A percentile compares a stretch with the other conserved stretches of the same genome.
phyloP scores from a whole-genome alignment of 64 coral and sea anemone genomes.

The Trachythela sp. region DNA sequence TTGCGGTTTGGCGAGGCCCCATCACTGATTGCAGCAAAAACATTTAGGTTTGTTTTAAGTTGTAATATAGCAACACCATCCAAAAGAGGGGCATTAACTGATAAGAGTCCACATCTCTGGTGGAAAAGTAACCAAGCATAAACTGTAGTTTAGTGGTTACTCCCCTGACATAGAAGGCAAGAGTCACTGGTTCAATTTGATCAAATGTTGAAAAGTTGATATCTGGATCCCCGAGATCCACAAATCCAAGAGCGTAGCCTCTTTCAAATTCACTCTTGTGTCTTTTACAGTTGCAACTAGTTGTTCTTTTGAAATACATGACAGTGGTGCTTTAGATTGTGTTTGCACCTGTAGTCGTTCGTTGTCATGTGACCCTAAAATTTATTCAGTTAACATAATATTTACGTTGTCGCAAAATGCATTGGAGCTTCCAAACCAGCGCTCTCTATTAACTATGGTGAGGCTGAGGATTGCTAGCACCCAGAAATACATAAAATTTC shows the following conservation, averaged over 20 bases:
- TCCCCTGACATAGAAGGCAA: slow-evolving; percentile 39
- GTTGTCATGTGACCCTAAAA: too few relatives aligned
- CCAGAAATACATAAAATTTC: too few relatives aligned
- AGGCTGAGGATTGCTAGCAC: too few relatives aligned
- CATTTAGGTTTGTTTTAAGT: slow-evolving; percentile 30
- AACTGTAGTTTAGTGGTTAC: slow-evolving; percentile 28
- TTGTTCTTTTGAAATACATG: slow-evolving; percentile 7
- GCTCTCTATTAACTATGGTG: too few relatives aligned
- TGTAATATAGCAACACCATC: slow-evolving; percentile 36
- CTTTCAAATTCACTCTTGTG: slow-evolving; percentile 32
- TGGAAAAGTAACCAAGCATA: slow-evolving; percentile 38
- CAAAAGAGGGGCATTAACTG: slow-evolving; percentile 46
- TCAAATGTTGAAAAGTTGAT: slow-evolving; percentile 36
- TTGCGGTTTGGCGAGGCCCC: slow-evolving; percentile 42
- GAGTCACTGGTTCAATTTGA: slow-evolving; percentile 25
- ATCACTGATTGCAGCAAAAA: slow-evolving; percentile 25
- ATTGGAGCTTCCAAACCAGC: too few relatives aligned
- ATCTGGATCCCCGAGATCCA: slow-evolving; percentile 34
- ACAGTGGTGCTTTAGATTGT: slow-evolving; percentile 33
- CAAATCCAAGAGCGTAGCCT: slow-evolving; percentile 35
- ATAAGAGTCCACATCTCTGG: not conserved
- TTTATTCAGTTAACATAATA: too few relatives aligned
- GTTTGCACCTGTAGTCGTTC: too few relatives aligned
- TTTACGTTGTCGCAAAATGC: too few relatives aligned
- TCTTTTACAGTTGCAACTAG: slow-evolving; percentile 36